phyloP scores from a whole-genome alignment of 2,797 vertebrate genomes.

The Cirrhinus mrigala region DNA sequence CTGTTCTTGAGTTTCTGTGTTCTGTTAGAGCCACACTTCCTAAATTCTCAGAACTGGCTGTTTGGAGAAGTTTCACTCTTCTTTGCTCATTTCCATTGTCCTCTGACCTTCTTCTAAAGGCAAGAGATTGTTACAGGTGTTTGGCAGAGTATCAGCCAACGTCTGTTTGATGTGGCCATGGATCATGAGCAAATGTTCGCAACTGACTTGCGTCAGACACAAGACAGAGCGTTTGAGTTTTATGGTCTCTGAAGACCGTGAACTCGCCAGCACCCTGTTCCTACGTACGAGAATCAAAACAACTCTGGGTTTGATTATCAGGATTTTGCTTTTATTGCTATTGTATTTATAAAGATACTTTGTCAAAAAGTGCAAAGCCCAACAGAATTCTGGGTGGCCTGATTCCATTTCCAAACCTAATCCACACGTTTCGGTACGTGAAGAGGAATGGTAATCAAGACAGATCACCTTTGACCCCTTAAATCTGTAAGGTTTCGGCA shows the following conservation, averaged over 20 bases:
- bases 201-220: constrained; percentile 33
- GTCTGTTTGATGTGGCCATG: constrained; percentile 45
- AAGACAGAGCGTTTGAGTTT: constrained; percentile 17
- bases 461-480: constrained; percentile 53
- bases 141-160: constrained; percentile 34
- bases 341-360: constrained; percentile 51
- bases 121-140: constrained; percentile 48
- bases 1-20: not conserved
- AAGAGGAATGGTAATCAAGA: constrained; percentile 52
- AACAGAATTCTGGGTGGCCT: constrained; percentile 54
- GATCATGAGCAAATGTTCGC: constrained; percentile 33
- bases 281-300: constrained; percentile 9
- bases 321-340: constrained; percentile 35
- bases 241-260: constrained; percentile 36
- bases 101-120: not conserved
- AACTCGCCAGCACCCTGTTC: constrained; percentile 28
- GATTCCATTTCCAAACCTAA: constrained; percentile 49
- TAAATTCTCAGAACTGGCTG: constrained; percentile 2
- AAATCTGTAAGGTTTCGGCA: constrained; percentile 43
- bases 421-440: constrained; percentile 31
- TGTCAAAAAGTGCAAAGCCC: constrained; percentile 22
- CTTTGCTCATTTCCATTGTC: not conserved
- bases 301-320: constrained; percentile 53
- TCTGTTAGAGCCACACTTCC: constrained; percentile 3
- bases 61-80: not conserved